These are phyloP conservation scores for Nesometra sesokonis DNA, from an alignment of 35 echinoderm and acorn worm genomes.

Conservation along the genomic window DNA sequence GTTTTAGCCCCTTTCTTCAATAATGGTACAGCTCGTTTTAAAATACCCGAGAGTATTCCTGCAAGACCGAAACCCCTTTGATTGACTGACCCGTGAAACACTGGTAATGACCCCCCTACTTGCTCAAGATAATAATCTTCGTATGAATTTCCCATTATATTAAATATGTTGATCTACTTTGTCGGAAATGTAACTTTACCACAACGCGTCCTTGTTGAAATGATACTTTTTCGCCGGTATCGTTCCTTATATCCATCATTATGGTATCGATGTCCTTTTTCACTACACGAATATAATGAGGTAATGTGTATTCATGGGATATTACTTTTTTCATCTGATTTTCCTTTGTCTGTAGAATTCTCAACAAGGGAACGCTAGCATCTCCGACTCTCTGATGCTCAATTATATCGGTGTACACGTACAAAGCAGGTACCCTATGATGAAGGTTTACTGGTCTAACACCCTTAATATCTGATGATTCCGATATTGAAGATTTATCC, in stretches of 20 bases:
- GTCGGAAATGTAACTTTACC: constrained; percentile 43
- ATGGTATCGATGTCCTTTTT: constrained; percentile 40
- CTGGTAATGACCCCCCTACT: too few relatives aligned
- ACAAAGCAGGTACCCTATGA: constrained; percentile 9
- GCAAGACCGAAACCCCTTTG: too few relatives aligned
- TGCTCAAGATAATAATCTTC: too few relatives aligned
- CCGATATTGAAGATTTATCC: neutral
- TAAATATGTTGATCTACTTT: neutral
- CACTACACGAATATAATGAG: constrained; percentile 31
- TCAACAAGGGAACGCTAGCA: constrained; percentile 7
- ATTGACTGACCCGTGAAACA: too few relatives aligned
- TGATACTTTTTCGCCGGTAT: constrained; percentile 16
- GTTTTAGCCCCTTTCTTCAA: too few relatives aligned
- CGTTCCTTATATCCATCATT: constrained; percentile 45
- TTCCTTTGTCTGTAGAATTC: constrained; percentile 7
- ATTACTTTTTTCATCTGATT: constrained; percentile 1
- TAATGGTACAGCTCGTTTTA: too few relatives aligned
- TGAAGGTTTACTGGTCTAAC: neutral
- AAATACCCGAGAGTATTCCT: too few relatives aligned
- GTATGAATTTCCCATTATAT: too few relatives aligned
- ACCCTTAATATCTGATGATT: neutral
- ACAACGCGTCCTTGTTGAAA: constrained; percentile 40
- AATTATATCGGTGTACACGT: constrained; percentile 36
- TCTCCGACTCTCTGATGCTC: constrained; percentile 35
- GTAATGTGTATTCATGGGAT: constrained; percentile 21